Conservation (phyloP, 2,888 invertebrate species). For the Drosophila longiperda region DNA sequence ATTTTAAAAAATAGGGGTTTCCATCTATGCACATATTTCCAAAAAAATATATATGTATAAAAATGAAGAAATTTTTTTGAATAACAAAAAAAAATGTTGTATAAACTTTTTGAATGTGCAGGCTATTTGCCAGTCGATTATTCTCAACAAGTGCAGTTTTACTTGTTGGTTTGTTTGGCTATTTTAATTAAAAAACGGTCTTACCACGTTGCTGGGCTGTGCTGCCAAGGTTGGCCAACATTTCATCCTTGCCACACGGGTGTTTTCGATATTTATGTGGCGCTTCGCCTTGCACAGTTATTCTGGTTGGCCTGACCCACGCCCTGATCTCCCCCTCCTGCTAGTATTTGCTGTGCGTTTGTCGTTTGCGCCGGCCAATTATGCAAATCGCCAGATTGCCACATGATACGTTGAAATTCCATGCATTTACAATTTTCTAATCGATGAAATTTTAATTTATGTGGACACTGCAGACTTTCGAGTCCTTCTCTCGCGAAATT, state of each 20-base stretch:
- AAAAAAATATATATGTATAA: background rate
- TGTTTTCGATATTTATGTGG: conserved; percentile 68
- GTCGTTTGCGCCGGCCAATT: conserved; percentile 68
- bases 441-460: conserved; percentile 84
- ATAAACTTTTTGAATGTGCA: background rate
- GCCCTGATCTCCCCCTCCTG: conserved; percentile 6
- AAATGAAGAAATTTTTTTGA: background rate
- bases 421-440: conserved; percentile 84
- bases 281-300: conserved; percentile 6
- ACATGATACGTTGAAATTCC: conserved; percentile 78
- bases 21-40: background rate
- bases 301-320: conserved; percentile 8
- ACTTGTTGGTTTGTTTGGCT: conserved; percentile 42
- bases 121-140: conserved; percentile 17
- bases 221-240: conserved; percentile 22
- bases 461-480: conserved; percentile 50
- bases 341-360: conserved; percentile 60
- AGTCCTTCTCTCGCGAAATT: conserved; percentile 2
- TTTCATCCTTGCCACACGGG: conserved; percentile 9
- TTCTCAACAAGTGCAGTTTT: background rate
- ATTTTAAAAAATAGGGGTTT: background rate
- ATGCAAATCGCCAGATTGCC: conserved; percentile 83
- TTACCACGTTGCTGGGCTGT: conserved; percentile 12
- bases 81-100: background rate
- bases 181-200: conserved; percentile 68